phyloP scores from a whole-genome alignment of 2,888 invertebrate species.

The Drosophila formosana region DNA sequence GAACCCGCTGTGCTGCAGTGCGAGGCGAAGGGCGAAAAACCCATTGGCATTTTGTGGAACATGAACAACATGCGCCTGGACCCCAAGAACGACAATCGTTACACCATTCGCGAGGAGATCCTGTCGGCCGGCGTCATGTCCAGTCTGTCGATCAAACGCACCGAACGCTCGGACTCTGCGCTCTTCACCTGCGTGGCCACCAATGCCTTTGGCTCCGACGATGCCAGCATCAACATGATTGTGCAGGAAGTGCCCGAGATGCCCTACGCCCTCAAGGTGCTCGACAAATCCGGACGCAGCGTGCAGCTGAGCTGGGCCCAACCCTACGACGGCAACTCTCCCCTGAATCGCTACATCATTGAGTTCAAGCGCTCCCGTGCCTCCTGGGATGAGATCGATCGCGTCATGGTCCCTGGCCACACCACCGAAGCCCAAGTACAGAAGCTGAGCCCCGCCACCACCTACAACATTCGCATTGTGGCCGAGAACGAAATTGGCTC shows the following conservation, averaged over 20 bases:
- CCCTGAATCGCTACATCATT: constrained; percentile 94
- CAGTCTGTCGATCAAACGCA: constrained; percentile 94
- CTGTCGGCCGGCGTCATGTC: constrained; percentile 94
- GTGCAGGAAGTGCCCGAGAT: constrained; percentile 94
- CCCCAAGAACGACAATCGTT: constrained; percentile 94
- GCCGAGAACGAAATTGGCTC: constrained; percentile 97
- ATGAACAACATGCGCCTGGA: constrained; percentile 97
- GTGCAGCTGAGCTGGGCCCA: constrained; percentile 97
- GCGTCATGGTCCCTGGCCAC: constrained; percentile 95
- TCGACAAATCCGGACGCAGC: constrained; percentile 95
- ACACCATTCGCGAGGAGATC: constrained; percentile 94
- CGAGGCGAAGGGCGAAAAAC: constrained; percentile 97
- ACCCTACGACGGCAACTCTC: constrained; percentile 96
- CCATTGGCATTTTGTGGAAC: constrained; percentile 97
- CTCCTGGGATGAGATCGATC: constrained; percentile 93
- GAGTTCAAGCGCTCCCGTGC: constrained; percentile 95
- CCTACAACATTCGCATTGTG: constrained; percentile 96
- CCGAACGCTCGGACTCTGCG: constrained; percentile 95
- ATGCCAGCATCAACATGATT: constrained; percentile 97
- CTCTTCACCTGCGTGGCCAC: constrained; percentile 96
- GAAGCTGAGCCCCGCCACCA: constrained; percentile 95
- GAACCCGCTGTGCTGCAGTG: constrained; percentile 96
- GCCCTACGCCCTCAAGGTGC: constrained; percentile 94
- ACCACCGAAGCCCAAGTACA: constrained; percentile 95
- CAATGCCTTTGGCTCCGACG: constrained; percentile 96